Evolutionary conservation across 92 coral and sea anemone species (phyloP).

Genomic region (Palythoa grandis): DNA sequence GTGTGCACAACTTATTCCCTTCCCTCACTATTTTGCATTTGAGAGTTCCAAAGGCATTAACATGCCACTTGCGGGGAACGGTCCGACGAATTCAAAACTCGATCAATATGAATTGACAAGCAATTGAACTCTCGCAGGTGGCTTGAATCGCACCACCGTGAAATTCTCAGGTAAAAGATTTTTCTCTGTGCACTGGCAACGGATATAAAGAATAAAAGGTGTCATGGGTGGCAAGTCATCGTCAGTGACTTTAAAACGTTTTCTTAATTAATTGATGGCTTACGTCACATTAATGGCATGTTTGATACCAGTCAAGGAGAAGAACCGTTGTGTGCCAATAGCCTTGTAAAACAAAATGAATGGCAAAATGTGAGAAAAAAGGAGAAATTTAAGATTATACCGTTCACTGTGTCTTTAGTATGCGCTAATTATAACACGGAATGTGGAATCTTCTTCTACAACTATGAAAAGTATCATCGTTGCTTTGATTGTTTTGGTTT

Average conservation of each 20-base stretch:
- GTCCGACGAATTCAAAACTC: background rate
- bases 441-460: background rate
- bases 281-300: constrained; percentile 33
- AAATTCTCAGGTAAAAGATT: background rate
- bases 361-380: background rate
- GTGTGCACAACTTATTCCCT: background rate
- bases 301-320: constrained; percentile 9
- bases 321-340: background rate
- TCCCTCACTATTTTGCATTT: background rate
- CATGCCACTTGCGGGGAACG: background rate
- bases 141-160: constrained; percentile 24
- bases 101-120: background rate
- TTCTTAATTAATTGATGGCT: constrained; percentile 24
- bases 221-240: background rate
- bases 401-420: background rate
- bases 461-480: background rate
- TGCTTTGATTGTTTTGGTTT: constrained; percentile 10
- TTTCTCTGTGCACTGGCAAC: constrained; percentile 2
- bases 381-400: background rate
- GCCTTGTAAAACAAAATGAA: background rate
- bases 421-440: background rate
- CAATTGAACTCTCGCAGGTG: constrained; percentile 20
- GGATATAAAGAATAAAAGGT: background rate
- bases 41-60: no score
- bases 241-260: constrained; percentile 14